Conservation (phyloP, 2,113 vertebrate genomes). For the Lagopus leucura region DNA sequence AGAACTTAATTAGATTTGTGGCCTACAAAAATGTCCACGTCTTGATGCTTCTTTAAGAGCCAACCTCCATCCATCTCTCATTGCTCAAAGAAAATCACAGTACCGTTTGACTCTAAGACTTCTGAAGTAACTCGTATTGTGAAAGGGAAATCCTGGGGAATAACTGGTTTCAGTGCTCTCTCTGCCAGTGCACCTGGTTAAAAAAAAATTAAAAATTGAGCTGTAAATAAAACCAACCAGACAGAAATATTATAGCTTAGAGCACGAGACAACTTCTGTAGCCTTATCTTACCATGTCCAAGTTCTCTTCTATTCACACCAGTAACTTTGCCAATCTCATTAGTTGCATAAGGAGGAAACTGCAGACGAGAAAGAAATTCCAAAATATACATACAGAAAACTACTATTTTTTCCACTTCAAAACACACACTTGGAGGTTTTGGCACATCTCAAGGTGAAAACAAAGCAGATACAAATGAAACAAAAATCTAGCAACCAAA, state of each 20-base stretch:
- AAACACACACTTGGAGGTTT: neutral
- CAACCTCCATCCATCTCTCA: neutral
- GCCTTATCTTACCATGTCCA: constrained; percentile 88
- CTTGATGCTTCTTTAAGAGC: neutral
- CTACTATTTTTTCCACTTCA: neutral
- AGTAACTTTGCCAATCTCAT: constrained; percentile 91
- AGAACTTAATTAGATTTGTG: neutral
- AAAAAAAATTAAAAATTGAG: constrained; percentile 26
- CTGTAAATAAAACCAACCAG: neutral
- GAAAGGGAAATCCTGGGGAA: constrained; percentile 96
- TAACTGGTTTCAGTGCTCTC: constrained; percentile 89
- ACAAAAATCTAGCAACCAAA: neutral
- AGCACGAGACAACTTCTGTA: neutral
- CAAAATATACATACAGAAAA: neutral
- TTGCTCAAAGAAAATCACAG: neutral
- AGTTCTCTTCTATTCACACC: constrained; percentile 92
- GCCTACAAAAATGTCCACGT: neutral
- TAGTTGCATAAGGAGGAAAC: constrained; percentile 99
- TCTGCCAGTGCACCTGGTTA: constrained; percentile 92
- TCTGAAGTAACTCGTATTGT: constrained; percentile 95
- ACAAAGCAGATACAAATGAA: too few relatives aligned
- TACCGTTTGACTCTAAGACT: constrained; percentile 97
- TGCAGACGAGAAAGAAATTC: constrained; percentile 64
- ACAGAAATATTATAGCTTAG: neutral
- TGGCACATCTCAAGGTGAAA: neutral